Evolutionary conservation across 2,888 invertebrate species (phyloP), one percentile per base, ranked within the genome.

Genomic region (Heliconius aoede): DNA sequence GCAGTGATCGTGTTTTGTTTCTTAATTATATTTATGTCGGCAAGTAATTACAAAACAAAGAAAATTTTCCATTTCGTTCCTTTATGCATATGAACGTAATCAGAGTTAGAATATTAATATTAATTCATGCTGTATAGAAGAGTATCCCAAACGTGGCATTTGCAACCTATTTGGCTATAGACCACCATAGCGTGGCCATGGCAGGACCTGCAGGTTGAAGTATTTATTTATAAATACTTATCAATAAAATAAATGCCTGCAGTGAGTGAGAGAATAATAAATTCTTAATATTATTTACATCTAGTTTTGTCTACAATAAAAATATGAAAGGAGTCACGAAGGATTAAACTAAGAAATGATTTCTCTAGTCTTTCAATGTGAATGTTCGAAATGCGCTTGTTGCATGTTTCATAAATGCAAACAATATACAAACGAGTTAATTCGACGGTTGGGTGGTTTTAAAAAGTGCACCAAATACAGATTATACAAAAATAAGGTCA

Each of bases 341-440:
- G 21, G 3, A 8, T 55, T 21, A n/a, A 9, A 55, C 9, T 46
- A 5, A 46, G 3, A 46, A 18, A 18, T 7, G 18, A 21, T 46
- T 46, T 7, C 46, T 46, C 18, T 46, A 0, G 18, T 46, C 7
- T 46, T 46, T 46, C 46, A 46, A 46, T 46, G 18, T 46, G 18
- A 46, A 46, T 40, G 40, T 68, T 40, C 24, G 26, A 84, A 86
- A 85, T 86, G 81, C 76, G 79, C 79, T 80, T 85, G 87, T 92
- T 86, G 92, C 93, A 91, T 93, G 92, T 80, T 71, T 85, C 84
- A 85, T 87, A 89, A 90, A 89, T 86, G 86, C 86, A 86, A 83
- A 85, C 88, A 84, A 90, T 91, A 90, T 89, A 89, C 90, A 91
- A 91, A 93, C 93, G 90, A 92, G 93, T 93, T 92, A 90, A 93